Evolutionary conservation across 2,113 vertebrate genomes (phyloP), one percentile per base, ranked within the genome.

Genomic region (Saguinus midas): DNA sequence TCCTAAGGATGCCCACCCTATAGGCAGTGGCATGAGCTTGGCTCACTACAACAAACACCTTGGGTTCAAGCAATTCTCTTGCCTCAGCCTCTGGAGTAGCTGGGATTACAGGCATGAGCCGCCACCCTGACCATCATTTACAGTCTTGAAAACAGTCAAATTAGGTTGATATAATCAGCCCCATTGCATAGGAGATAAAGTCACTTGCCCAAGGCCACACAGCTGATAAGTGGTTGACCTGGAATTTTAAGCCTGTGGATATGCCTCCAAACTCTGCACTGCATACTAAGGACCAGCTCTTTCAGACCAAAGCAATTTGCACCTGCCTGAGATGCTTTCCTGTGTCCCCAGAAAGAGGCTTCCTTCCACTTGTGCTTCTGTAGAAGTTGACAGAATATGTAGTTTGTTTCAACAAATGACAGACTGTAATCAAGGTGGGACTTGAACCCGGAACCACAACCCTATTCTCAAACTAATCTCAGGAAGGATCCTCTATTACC

Each of bases 171-270:
- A 43, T 2, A 43, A 75, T 86, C 43, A 35, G 45, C 58, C 68
- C 92, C 64, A 32, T 86, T 87, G 83, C 79, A 89, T 14, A 94
- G 76, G 73, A 90, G 43, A 32, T 81, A 43, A 94, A 64, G 76
- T 78, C 80, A 57, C 7, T 58, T 88, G 80, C 52, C 37, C 18
- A 90, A 57, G 55, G 48, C 40, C 86, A 92, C 81, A 85, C 35
- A 80, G 78, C 58, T 40, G 50, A 6, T 57, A 68, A 73, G 21
- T 13, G 10, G 37, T 27, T 57, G 66, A 58, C 37, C 14, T 57
- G 16, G 5, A 21, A n/a, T 83, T 78, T 85, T 66, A 58, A 75
- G 40, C 40, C 25, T 29, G 29, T 45, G 3, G 81, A 35, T 78
- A 45, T 83, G 66, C 21, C 81, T 64, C 58, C 64, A 81, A 82